Conservation (phyloP, 2,797 vertebrate species). For the Rhincodon typus region DNA sequence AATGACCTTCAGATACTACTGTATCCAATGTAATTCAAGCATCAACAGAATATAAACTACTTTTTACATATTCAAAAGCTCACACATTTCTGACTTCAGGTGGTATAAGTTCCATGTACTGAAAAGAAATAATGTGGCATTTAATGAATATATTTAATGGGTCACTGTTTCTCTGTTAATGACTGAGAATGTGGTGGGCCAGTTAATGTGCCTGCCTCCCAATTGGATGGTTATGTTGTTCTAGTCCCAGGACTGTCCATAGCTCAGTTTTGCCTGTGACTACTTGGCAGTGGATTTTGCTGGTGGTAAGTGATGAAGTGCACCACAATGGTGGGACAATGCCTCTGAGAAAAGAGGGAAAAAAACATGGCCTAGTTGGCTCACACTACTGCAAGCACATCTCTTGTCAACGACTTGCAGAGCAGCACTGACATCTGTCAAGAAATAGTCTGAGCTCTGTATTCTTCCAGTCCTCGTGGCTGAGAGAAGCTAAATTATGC, state of each 20-base stretch:
- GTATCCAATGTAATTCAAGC: background rate
- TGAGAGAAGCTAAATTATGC: background rate
- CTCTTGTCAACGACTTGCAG: background rate
- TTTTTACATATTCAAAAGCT: constrained; percentile 30
- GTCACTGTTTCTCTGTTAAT: constrained; percentile 25
- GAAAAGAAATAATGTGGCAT: background rate
- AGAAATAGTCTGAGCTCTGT: background rate
- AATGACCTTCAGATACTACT: constrained; percentile 25
- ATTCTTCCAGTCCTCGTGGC: background rate
- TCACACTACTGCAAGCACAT: background rate
- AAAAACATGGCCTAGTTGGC: constrained; percentile 32
- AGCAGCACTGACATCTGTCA: constrained; percentile 16
- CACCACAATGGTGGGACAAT: background rate
- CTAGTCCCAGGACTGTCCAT: background rate
- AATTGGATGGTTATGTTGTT: constrained; percentile 6
- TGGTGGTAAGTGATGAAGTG: background rate
- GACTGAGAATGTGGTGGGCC: background rate
- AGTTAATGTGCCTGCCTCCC: background rate
- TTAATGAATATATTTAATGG: constrained; percentile 29
- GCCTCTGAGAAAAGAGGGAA: background rate
- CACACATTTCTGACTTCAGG: background rate
- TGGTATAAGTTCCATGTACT: constrained; percentile 7
- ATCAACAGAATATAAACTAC: constrained; percentile 13
- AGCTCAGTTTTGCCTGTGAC: constrained; percentile 8
- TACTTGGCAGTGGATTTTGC: constrained; percentile 14